Conservation (phyloP, 2,888 invertebrate species). For the Corbicula japonica region DNA sequence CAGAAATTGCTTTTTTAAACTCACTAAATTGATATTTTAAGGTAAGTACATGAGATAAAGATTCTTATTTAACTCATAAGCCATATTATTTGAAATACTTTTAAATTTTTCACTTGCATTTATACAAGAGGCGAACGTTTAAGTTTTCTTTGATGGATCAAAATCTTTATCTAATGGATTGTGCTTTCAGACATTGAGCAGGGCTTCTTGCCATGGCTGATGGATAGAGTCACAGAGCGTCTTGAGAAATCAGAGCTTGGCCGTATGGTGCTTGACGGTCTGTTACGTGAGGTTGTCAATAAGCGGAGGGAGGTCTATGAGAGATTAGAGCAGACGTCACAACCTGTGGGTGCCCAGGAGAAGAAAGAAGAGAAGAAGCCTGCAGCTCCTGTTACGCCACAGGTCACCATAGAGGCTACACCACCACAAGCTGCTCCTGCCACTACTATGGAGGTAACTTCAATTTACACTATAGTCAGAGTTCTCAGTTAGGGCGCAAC, state of each 20-base stretch:
- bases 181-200: conserved; percentile 88
- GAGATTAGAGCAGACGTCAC: conserved; percentile 71
- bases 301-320: conserved; percentile 79
- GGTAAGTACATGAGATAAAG: no score
- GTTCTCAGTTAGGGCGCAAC: no score
- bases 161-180: no score
- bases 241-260: conserved; percentile 93
- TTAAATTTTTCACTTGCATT: no score
- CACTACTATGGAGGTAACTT: conserved; percentile 74
- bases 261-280: conserved; percentile 92
- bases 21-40: no score
- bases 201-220: conserved; percentile 95
- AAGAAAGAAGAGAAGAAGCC: conserved; percentile 35
- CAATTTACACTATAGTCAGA: no score
- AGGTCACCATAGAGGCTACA: conserved; percentile 56
- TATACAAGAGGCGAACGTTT: no score
- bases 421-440: conserved; percentile 72
- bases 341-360: conserved; percentile 23
- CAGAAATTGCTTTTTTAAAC: no score
- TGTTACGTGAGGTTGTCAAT: conserved; percentile 84
- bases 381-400: conserved; percentile 25
- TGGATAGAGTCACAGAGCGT: conserved; percentile 93
- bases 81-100: no score
- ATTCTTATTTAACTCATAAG: no score
- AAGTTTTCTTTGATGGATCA: no score